These are phyloP conservation scores for Volucella bombylans DNA, from an alignment of 2,888 invertebrate genomes.

Conservation along the genomic window DNA sequence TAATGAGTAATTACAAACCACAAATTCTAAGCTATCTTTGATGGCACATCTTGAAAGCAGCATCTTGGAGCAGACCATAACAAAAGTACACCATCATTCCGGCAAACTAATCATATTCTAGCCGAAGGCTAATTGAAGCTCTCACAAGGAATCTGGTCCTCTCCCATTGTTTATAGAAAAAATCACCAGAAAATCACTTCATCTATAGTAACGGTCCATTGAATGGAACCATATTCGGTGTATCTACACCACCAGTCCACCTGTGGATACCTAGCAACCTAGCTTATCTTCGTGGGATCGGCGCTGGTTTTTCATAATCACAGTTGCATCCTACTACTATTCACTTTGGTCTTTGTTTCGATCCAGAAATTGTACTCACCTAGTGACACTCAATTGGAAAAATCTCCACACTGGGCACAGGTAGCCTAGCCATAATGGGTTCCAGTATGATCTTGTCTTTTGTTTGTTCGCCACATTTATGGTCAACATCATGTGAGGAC, in stretches of 20 bases:
- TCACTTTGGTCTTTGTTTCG: conserved; percentile 53
- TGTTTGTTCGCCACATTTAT: conserved; percentile 62
- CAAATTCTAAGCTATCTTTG: conserved; percentile 45
- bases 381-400: conserved; percentile 67
- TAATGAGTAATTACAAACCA: conserved; percentile 68
- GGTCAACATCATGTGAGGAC: conserved; percentile 61
- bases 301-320: conserved; percentile 67
- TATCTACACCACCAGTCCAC: conserved; percentile 45
- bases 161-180: conserved; percentile 59
- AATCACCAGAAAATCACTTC: conserved; percentile 71
- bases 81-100: conserved; percentile 29
- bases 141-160: conserved; percentile 49
- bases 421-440: conserved; percentile 28
- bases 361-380: conserved; percentile 33
- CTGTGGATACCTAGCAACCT: conserved; percentile 29
- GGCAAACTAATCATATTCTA: conserved; percentile 60
- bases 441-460: conserved; percentile 44
- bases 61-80: conserved; percentile 32
- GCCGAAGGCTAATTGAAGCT: conserved; percentile 60
- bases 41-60: conserved; percentile 44
- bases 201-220: conserved; percentile 67
- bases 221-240: conserved; percentile 53
- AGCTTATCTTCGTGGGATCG: conserved; percentile 69
- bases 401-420: conserved; percentile 26
- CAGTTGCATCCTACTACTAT: conserved; percentile 52